Evolutionary conservation across 1,140 invertebrate species (phyloP), one percentile per base, ranked within the genome.

Genomic region (Xylocopa sonorina): DNA sequence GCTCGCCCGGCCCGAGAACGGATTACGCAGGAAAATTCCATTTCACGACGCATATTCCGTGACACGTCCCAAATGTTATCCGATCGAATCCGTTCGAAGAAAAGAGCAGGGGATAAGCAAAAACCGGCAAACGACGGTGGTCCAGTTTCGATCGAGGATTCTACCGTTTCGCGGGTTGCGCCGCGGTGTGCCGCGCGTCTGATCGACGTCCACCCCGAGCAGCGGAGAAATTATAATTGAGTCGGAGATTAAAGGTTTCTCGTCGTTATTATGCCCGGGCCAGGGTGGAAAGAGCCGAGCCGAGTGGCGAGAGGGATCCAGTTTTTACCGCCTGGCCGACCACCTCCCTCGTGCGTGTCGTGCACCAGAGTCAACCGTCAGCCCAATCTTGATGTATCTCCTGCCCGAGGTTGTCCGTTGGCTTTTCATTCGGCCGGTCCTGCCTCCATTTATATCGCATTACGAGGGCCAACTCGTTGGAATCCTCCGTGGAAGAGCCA

Each of bases 381-480:
- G 87, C 86, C 86, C 89, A 88, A 89, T 91, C 90, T 91, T 90
- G 90, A 91, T 91, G 88, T 91, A 91, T 90, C 88, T 91, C 84
- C 89, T 88, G 84, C 83, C 83, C 74, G 82, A 80, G 80, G 68
- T 83, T 89, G 82, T 86, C 88, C 84, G 84, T 89, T 89, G 84
- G 85, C 89, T 90, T 88, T 89, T 89, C 88, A 86, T 84, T 88
- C 77, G 81, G 75, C 63, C 80, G 87, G 66, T 85, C 79, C 88
- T 86, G 85, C 89, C 85, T 88, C 83, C 85, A 89, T 89, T 88
- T 90, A 89, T 88, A 89, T 90, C 88, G 86, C 88, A 88, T 89
- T 88, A 86, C 82, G 87, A 87, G 88, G n/a, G 83, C 84, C 81
- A 81, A 78, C 84, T 86, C 83, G 71, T 79, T 68, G 76, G 80